A percentile compares a stretch with the other conserved stretches of the same genome.
phyloP scores from a whole-genome alignment of 2,113 vertebrate genomes.

The Misgurnus anguillicaudatus region DNA sequence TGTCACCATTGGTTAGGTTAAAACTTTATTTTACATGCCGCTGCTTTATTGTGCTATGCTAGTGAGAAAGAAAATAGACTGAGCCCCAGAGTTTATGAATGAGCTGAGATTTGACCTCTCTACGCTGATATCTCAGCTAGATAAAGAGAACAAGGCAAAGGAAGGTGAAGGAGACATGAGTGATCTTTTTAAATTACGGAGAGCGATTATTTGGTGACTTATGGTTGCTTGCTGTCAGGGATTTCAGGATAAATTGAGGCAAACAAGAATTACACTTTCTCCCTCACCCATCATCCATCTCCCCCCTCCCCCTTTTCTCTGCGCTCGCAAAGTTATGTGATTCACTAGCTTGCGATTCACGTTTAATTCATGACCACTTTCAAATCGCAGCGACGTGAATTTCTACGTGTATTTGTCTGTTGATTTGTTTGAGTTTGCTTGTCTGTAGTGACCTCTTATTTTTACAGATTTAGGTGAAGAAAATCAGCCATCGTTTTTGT shows the following conservation, averaged over 20 bases:
- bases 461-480: neutral
- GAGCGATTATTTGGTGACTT: slow-evolving; percentile 76
- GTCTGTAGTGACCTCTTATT: slow-evolving; percentile 14
- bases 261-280: slow-evolving; percentile 75
- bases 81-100: slow-evolving; percentile 45
- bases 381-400: neutral
- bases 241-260: slow-evolving; percentile 67
- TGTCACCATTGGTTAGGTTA: too few species aligned
- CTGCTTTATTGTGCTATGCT: too few species aligned
- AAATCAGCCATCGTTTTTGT: neutral
- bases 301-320: slow-evolving; percentile 35
- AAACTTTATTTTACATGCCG: too few species aligned
- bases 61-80: neutral
- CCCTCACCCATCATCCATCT: slow-evolving; percentile 63
- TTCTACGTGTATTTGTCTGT: slow-evolving; percentile 12
- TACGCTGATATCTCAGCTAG: slow-evolving; percentile 45
- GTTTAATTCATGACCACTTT: slow-evolving; percentile 33
- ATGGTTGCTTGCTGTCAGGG: slow-evolving; percentile 72
- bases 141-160: slow-evolving; percentile 63
- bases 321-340: slow-evolving; percentile 20
- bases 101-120: slow-evolving; percentile 60
- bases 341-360: slow-evolving; percentile 21
- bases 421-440: slow-evolving; percentile 8
- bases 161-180: slow-evolving; percentile 61
- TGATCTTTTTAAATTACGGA: slow-evolving; percentile 70